phyloP scores from a whole-genome alignment of 2,113 vertebrate species.

The Stegostoma tigrinum region DNA sequence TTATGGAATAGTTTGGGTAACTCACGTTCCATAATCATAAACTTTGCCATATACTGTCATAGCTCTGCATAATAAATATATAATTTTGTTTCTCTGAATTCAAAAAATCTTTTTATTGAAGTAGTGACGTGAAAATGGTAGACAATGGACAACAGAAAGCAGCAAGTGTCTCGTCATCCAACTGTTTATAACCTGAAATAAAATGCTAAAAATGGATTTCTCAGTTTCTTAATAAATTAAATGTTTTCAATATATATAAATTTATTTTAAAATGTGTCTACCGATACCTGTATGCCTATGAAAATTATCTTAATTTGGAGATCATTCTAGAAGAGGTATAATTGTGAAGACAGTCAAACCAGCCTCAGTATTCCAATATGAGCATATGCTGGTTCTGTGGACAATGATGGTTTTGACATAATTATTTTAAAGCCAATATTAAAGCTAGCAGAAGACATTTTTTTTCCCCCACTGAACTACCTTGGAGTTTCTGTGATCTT shows the following conservation, averaged over 20 bases:
- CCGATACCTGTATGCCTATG: neutral
- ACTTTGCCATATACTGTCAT: neutral
- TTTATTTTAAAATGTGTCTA: neutral
- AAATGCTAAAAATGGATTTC: neutral
- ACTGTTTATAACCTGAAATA: neutral
- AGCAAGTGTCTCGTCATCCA: neutral
- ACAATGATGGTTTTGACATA: no score
- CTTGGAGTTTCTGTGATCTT: neutral
- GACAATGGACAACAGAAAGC: neutral
- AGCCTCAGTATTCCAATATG: neutral
- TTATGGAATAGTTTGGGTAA: neutral
- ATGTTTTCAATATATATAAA: neutral
- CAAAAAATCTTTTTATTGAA: neutral
- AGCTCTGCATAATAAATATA: neutral
- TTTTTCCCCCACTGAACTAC: neutral
- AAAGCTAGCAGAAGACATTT: neutral
- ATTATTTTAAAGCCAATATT: neutral
- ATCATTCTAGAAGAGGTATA: neutral
- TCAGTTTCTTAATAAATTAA: neutral
- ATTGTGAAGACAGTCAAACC: neutral
- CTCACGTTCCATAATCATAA: neutral
- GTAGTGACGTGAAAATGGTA: neutral
- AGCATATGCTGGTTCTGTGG: neutral
- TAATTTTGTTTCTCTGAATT: neutral
- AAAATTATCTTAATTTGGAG: neutral